phyloP scores from a whole-genome alignment of 2,797 vertebrate species.

The Lates japonicus region DNA sequence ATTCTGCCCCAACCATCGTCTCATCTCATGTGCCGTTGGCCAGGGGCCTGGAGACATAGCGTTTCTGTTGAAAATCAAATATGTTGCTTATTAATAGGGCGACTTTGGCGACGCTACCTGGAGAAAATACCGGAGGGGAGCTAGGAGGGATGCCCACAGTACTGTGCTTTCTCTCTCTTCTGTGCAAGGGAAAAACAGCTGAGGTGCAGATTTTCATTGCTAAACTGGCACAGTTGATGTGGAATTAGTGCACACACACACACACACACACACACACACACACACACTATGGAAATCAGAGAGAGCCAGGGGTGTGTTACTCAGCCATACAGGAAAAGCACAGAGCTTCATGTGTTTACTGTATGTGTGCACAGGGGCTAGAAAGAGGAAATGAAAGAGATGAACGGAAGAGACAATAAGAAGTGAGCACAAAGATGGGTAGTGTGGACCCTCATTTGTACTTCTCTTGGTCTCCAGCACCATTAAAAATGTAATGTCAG shows the following conservation, averaged over 20 bases:
- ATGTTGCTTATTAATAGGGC: conserved; percentile 89
- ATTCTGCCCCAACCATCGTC: conserved; percentile 76
- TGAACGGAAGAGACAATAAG: not conserved
- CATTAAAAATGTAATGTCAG: conserved; percentile 9
- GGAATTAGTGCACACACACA: conserved; percentile 38
- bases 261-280: conserved; percentile 49
- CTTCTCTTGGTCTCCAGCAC: conserved; percentile 1
- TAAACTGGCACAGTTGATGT: conserved; percentile 79
- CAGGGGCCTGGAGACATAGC: conserved; percentile 70
- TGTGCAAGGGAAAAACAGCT: conserved; percentile 79
- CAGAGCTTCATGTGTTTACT: conserved; percentile 50
- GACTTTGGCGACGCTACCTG: conserved; percentile 84
- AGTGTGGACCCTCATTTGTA: not conserved
- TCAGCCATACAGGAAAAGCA: conserved; percentile 68
- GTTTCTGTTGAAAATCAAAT: conserved; percentile 85
- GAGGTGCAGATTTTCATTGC: conserved; percentile 85
- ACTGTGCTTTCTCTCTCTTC: conserved; percentile 58
- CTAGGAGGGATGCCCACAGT: conserved; percentile 62
- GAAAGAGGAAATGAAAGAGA: conserved; percentile 23
- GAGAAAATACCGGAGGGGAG: conserved; percentile 81
- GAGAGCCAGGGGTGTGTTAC: conserved; percentile 61
- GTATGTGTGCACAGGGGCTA: not conserved
- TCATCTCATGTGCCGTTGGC: conserved; percentile 53
- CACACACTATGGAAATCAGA: conserved; percentile 67
- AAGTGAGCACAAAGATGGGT: not conserved